These are phyloP conservation scores for Caradrina clavipalpis DNA, from an alignment of 2,888 invertebrate species.

Conservation along the genomic window DNA sequence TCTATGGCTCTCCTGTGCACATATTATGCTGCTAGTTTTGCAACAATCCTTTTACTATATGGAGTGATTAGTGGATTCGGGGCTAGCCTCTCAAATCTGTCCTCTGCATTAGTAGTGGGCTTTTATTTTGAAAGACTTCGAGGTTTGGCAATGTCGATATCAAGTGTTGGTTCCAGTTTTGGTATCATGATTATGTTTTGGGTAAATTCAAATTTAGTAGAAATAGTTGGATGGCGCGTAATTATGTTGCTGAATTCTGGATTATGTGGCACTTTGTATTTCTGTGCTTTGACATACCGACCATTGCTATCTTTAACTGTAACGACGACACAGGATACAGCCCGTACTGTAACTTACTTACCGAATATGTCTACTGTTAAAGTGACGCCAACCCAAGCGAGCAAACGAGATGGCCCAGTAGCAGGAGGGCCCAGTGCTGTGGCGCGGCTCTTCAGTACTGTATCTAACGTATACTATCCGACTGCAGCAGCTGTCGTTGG, in stretches of 20 bases:
- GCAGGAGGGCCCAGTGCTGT: slow-evolving; percentile 66
- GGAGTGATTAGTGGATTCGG: slow-evolving; percentile 81
- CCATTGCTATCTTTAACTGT: slow-evolving; percentile 83
- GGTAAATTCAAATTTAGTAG: slow-evolving; percentile 77
- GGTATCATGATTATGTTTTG: slow-evolving; percentile 83
- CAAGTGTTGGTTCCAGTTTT: slow-evolving; percentile 81
- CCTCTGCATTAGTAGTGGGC: slow-evolving; percentile 81
- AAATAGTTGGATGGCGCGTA: slow-evolving; percentile 81
- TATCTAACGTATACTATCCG: slow-evolving; percentile 80
- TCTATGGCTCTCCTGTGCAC: slow-evolving; percentile 77
- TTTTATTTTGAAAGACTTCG: slow-evolving; percentile 86
- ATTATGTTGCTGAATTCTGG: slow-evolving; percentile 82
- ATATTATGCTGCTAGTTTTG: slow-evolving; percentile 76
- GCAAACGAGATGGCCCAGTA: slow-evolving; percentile 54
- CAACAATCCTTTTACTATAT: slow-evolving; percentile 77
- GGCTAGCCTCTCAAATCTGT: slow-evolving; percentile 81
- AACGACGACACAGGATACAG: slow-evolving; percentile 70
- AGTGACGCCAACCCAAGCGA: slow-evolving; percentile 66
- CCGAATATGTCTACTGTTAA: slow-evolving; percentile 76
- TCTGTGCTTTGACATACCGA: slow-evolving; percentile 80
- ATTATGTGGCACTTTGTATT: slow-evolving; percentile 79
- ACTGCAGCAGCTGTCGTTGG: slow-evolving; percentile 82
- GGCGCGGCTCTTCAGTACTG: slow-evolving; percentile 70
- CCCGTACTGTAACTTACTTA: slow-evolving; percentile 83
- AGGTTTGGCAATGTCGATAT: slow-evolving; percentile 80